Base-by-base conservation (phyloP, 1,140 invertebrate species). In the Phortica variegata region DNA sequence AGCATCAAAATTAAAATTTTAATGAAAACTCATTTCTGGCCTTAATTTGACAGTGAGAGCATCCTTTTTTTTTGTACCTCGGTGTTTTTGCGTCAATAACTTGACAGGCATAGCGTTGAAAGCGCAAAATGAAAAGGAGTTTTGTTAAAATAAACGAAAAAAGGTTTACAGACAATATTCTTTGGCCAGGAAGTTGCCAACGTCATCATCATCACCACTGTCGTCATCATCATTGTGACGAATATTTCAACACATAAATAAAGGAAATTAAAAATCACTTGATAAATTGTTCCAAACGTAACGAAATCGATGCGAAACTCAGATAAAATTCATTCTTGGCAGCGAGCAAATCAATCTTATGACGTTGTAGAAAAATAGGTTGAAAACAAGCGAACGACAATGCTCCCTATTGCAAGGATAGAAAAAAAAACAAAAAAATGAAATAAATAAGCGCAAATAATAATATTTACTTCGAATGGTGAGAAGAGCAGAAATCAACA, bases 241-340 rank as follows among this genome's bases (percentile, higher is more conserved):
- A 38, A 38, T 38, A 38, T 17, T 38, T n/a, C n/a, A n/a, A n/a
- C n/a, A n/a, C n/a, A n/a, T n/a, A n/a, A 38, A 38, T 26, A 46
- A 52, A 52, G 45, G 49, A 52, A 52, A 52, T 52, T 52, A 52
- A 52, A 51, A 52, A 52, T 52, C 49, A 52, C 37, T 38, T 52
- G 49, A 52, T 52, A 52, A 52, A 52, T 52, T 38, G 49, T 47
- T 41, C 29, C 49, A 52, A 50, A 50, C 31, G 32, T 43, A 29
- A 23, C 18, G 21, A 29, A 33, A n/a, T 10, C 33, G 33, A 23
- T 2, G 4, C 5, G 12, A 45, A 21, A 13, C 21, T n/a, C 18
- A 26, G 18, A 5, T 21, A 45, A 49, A 20, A 31, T 17, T 18
- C 26, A 33, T n/a, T 13, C 32, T 44, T n/a, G 12, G 21, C 16